These are phyloP conservation scores for Anseranas semipalmata DNA, from an alignment of 2,113 vertebrate species.

Conservation along the genomic window DNA sequence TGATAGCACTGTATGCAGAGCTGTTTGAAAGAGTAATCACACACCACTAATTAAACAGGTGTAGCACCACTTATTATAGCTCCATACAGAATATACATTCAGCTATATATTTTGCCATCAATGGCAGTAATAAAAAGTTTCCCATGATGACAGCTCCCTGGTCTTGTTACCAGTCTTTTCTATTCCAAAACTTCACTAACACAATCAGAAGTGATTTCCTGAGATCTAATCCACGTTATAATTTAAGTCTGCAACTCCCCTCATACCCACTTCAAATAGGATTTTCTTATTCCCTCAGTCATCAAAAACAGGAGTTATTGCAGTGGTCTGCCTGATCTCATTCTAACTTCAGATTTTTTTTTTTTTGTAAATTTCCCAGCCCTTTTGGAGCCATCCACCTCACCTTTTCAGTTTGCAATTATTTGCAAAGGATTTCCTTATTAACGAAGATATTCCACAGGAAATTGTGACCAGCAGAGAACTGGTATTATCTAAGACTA, in stretches of 20 bases:
- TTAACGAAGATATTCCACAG: fast-evolving
- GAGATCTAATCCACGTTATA: background rate
- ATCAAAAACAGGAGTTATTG: background rate
- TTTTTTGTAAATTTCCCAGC: too few relatives aligned
- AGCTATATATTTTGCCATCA: background rate
- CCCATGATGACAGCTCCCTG: fast-evolving
- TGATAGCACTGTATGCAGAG: background rate
- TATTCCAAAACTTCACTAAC: background rate
- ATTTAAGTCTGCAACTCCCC: background rate
- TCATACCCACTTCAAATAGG: background rate
- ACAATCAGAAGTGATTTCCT: fast-evolving
- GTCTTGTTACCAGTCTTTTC: background rate
- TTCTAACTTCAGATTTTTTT: background rate
- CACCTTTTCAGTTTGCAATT: background rate
- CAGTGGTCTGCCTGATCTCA: fast-evolving
- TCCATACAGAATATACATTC: background rate
- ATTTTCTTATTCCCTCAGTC: fast-evolving
- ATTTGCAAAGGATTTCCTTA: fast-evolving
- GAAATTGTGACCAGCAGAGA: fast-evolving
- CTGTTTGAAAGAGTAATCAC: background rate
- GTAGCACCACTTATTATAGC: background rate
- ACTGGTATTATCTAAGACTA: background rate
- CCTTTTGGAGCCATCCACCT: background rate
- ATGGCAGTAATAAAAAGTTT: background rate
- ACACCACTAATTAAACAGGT: background rate